Evolutionary conservation across 2,888 invertebrate genomes (phyloP).

Genomic region (Meghimatium bilineatum): DNA sequence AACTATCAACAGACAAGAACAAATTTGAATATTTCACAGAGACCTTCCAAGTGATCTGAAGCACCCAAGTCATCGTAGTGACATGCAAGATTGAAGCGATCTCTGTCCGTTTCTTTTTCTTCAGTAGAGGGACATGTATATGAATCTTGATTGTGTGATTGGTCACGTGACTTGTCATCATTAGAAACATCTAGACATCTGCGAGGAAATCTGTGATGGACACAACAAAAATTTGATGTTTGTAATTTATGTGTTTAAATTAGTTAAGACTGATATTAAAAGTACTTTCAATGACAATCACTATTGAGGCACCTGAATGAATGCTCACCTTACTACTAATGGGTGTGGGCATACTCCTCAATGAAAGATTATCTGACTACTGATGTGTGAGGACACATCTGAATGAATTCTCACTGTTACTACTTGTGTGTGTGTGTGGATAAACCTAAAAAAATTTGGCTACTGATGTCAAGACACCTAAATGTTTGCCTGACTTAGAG

Average conservation of each 20-base stretch:
- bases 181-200: background rate
- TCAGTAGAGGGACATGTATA: background rate
- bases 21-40: background rate
- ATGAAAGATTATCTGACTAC: too few relatives aligned
- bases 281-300: too few relatives aligned
- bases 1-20: background rate
- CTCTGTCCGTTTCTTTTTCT: background rate
- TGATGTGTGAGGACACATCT: too few relatives aligned
- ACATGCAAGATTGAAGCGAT: background rate
- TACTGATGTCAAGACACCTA: too few relatives aligned
- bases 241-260: background rate
- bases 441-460: too few relatives aligned
- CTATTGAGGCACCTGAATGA: too few relatives aligned
- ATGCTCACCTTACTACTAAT: too few relatives aligned
- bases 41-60: constrained; percentile 3
- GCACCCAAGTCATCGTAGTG: background rate
- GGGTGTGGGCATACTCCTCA: too few relatives aligned
- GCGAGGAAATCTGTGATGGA: background rate
- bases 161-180: background rate
- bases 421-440: too few relatives aligned
- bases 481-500: background rate
- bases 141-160: constrained; percentile 1
- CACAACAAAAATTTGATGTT: background rate
- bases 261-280: too few relatives aligned
- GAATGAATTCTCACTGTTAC: too few relatives aligned